Conservation (phyloP, 2,113 vertebrate species). For the Himantopus leucocephalus region DNA sequence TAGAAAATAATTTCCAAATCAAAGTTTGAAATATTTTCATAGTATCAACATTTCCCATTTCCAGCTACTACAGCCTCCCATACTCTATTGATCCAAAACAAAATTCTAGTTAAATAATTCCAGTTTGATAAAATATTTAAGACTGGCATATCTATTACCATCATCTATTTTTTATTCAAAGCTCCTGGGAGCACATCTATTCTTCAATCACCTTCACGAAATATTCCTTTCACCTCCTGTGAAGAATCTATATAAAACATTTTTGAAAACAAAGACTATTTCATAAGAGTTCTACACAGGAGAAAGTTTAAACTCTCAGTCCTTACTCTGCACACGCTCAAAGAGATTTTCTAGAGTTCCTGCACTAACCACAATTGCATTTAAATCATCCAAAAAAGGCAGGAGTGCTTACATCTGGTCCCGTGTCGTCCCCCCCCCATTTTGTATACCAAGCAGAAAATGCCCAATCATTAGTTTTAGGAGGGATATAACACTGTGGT, state of each 20-base stretch:
- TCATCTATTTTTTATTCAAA: neutral
- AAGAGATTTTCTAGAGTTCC: neutral
- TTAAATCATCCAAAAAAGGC: neutral
- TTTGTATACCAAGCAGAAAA: neutral
- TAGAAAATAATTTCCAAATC: neutral
- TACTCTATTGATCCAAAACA: neutral
- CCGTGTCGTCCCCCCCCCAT: no score
- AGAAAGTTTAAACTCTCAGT: neutral
- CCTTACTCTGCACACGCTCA: neutral
- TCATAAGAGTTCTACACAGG: neutral
- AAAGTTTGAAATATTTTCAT: neutral
- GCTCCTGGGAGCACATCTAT: neutral
- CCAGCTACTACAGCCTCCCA: neutral
- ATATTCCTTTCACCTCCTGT: neutral
- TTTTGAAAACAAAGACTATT: neutral
- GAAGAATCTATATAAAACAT: neutral
- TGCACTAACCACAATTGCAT: neutral
- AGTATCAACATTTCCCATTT: rapidly evolving
- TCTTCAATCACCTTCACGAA: neutral
- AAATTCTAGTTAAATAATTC: neutral
- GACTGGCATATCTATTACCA: neutral
- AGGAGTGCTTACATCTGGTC: neutral
- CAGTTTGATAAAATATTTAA: neutral
- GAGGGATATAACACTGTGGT: rapidly evolving
- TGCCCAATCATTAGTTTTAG: rapidly evolving